Evolutionary conservation across 92 coral and sea anemone genomes (phyloP), one percentile per base, ranked within the genome.

Genomic region (Epizoanthus stellaris): DNA sequence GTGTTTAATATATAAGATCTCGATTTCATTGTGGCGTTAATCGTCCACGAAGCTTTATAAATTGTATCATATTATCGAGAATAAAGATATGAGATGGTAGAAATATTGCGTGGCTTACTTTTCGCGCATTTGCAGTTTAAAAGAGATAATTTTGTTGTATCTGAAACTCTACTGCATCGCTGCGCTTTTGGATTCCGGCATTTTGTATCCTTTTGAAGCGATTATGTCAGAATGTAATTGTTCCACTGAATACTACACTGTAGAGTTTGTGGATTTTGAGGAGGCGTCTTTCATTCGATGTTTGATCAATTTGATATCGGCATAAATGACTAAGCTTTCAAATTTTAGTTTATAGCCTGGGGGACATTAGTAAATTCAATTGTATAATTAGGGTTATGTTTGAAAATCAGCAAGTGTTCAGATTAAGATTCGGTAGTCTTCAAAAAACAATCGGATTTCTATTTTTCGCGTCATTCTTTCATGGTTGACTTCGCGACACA

Each of bases 1-100:
- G 58, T 79, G 83, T 63, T 79, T 20, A 79, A 79, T 62, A 79
- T 59, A 16, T 20, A 67, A 59, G 5, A 62, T 70, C 66, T 45
- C 36, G 53, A 79, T 79, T 79, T 63, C 25, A 63, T 43, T 79
- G 83, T 79, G 83, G 83, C 36, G 53, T 64, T 79, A 43, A 42
- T 79, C 72, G 42, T 63, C 72, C 71, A 79, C 83, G 66, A 63
- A 61, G 83, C 83, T 62, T 79, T 79, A 70, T 79, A 79, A 62
- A 79, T 79, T 79, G 83, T 79, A 79, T 79, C 71, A 79, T 79
- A 79, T 40, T 62, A 62, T 62, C 61, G 58, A 79, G 83, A 79
- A 79, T 79, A 79, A 79, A 77, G 54, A 19, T 39, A 12, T 43
- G 34, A 8, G 34, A 77, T 11, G 72, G 62, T 75, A 61, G 58